phyloP scores from a whole-genome alignment of 2,888 invertebrate species.

The Lamellibrachia columna region DNA sequence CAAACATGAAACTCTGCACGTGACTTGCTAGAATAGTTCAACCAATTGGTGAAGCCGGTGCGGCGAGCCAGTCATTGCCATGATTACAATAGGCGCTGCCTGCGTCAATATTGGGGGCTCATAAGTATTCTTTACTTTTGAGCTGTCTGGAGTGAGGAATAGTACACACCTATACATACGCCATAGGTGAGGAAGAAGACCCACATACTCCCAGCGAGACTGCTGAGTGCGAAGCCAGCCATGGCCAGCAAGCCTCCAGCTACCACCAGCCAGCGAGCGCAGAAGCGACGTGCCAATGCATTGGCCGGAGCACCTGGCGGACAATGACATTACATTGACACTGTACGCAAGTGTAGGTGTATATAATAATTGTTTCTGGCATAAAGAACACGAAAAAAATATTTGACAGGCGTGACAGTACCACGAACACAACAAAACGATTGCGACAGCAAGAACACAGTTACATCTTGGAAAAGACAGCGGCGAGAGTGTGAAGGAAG shows the following conservation, averaged over 20 bases:
- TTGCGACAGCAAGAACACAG: too few species aligned
- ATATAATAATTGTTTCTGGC: too few species aligned
- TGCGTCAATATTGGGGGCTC: neutral
- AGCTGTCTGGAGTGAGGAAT: neutral
- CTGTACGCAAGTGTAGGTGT: neutral
- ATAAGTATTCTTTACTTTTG: neutral
- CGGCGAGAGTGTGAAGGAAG: too few species aligned
- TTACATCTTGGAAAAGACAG: too few species aligned
- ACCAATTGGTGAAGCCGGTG: neutral
- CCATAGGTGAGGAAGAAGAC: conserved; percentile 16
- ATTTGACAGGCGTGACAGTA: too few species aligned
- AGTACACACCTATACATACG: neutral
- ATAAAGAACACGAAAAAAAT: neutral
- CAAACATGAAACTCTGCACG: neutral
- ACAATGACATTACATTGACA: neutral
- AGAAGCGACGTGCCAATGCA: neutral
- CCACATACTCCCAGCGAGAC: neutral
- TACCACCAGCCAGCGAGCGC: neutral
- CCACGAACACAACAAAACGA: too few species aligned
- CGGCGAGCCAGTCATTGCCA: neutral
- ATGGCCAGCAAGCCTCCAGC: neutral
- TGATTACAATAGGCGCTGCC: neutral
- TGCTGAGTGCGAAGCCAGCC: neutral
- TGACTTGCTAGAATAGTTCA: neutral
- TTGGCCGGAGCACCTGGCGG: conserved; percentile 1